A percentile compares a stretch with the other conserved stretches of the same genome.
Conservation (phyloP, 2,797 vertebrate species). For the Peromyscus aztecus region DNA sequence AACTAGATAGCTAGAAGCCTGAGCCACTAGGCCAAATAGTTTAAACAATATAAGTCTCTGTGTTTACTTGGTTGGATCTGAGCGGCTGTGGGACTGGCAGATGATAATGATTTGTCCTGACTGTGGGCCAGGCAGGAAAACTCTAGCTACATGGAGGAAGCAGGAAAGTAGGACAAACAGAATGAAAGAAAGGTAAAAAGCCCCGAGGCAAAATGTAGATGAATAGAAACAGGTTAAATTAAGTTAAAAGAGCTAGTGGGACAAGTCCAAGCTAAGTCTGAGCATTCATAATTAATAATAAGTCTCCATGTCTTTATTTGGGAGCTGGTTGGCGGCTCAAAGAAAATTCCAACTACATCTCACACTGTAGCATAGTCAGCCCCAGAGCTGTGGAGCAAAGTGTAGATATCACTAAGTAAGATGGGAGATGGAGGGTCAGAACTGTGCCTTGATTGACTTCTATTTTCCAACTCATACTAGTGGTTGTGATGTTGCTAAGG, state of each 20-base stretch:
- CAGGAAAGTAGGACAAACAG: not conserved
- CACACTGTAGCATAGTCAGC: not conserved
- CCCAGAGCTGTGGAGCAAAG: not conserved
- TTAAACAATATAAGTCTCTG: too few relatives aligned
- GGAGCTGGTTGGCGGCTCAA: not conserved
- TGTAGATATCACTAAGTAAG: not conserved
- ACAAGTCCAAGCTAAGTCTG: not conserved
- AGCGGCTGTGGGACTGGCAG: too few relatives aligned
- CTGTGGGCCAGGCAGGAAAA: too few relatives aligned
- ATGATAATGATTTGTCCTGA: too few relatives aligned
- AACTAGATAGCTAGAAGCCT: too few relatives aligned
- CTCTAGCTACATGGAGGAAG: not conserved
- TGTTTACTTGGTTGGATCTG: too few relatives aligned
- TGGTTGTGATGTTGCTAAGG: constrained; percentile 14
- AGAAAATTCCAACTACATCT: not conserved
- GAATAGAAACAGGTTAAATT: not conserved
- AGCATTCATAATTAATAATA: not conserved
- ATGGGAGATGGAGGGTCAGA: not conserved
- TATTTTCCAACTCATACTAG: not conserved
- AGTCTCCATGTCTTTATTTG: not conserved
- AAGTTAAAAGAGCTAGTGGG: not conserved
- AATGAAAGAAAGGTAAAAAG: not conserved
- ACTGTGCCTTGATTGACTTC: constrained; percentile 27
- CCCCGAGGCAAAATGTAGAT: not conserved
- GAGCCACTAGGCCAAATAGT: too few relatives aligned